Evolutionary conservation across 2,888 invertebrate genomes (phyloP).

Genomic region (Pogonocherus hispidulus): DNA sequence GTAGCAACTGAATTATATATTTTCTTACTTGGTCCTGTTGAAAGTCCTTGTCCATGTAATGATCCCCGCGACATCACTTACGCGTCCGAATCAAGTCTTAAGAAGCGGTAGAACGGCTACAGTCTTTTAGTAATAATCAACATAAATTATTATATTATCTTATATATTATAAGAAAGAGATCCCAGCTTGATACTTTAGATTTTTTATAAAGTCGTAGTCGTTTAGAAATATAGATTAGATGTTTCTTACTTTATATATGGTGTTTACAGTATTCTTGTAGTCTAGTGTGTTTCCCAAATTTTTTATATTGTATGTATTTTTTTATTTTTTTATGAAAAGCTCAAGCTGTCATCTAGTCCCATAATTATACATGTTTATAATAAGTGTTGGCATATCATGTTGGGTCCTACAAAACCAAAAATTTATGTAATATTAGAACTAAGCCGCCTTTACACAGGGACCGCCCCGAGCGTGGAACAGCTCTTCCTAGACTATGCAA

Average conservation of each 20-base stretch:
- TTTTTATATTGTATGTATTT: conserved; percentile 69
- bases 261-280: conserved; percentile 70
- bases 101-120: conserved; percentile 31
- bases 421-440: conserved; percentile 44
- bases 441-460: conserved; percentile 40
- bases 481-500: conserved; percentile 47
- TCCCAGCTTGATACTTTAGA: conserved; percentile 65
- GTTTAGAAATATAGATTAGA: conserved; percentile 61
- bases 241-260: conserved; percentile 67
- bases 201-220: conserved; percentile 65
- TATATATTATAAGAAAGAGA: conserved; percentile 61
- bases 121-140: conserved; percentile 44
- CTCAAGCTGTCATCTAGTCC: conserved; percentile 70
- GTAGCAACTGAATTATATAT: conserved; percentile 26
- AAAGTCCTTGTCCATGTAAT: conserved; percentile 25
- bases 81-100: background rate
- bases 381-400: conserved; percentile 68
- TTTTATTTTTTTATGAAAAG: conserved; percentile 69
- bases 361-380: conserved; percentile 59
- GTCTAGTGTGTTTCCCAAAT: conserved; percentile 68
- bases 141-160: conserved; percentile 51
- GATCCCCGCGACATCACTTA: conserved; percentile 17
- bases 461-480: conserved; percentile 37
- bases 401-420: conserved; percentile 59
- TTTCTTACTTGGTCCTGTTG: conserved; percentile 20